These are phyloP conservation scores for Burhinus oedicnemus DNA, from an alignment of 2,113 vertebrate species.

Conservation along the genomic window DNA sequence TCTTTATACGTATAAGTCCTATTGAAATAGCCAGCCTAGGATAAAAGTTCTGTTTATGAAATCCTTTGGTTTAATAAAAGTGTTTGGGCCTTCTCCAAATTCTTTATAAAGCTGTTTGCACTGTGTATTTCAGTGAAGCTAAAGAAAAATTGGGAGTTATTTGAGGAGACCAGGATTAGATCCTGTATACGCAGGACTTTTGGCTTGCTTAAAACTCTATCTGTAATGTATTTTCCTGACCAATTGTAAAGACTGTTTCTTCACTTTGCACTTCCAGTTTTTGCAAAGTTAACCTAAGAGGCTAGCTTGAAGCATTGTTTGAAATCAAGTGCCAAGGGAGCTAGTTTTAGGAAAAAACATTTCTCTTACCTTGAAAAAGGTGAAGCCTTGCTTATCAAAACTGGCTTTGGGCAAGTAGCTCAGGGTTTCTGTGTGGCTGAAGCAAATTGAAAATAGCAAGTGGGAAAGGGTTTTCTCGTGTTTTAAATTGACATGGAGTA, in stretches of 20 bases:
- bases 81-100: background rate
- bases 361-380: background rate
- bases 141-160: background rate
- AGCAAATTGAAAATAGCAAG: background rate
- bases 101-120: background rate
- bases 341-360: background rate
- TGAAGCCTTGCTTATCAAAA: background rate
- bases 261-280: background rate
- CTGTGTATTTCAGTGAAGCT: background rate
- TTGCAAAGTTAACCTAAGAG: background rate
- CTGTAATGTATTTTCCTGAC: background rate
- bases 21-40: background rate
- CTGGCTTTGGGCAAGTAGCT: background rate
- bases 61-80: background rate
- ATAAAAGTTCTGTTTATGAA: constrained; percentile 38
- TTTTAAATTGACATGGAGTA: background rate
- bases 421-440: background rate
- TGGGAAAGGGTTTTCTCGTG: background rate
- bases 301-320: background rate
- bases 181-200: background rate
- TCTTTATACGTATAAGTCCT: background rate
- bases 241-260: background rate
- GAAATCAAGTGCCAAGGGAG: background rate
- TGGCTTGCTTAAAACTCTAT: background rate
- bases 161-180: constrained; percentile 9